phyloP scores from a whole-genome alignment of 2,888 invertebrate genomes.

The Lepidochrysops patricia region DNA sequence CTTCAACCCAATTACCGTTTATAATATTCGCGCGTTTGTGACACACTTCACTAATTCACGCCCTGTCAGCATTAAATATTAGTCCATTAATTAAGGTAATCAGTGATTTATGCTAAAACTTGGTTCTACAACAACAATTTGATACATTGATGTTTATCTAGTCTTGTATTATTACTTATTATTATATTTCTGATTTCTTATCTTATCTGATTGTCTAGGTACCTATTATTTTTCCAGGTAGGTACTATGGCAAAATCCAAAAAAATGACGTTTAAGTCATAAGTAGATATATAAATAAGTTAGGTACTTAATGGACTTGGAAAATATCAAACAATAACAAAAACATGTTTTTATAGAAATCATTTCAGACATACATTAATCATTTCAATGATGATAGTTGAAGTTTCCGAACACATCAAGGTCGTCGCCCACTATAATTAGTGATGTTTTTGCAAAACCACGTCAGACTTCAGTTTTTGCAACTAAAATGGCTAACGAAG shows the following conservation, averaged over 20 bases:
- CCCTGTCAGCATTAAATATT: neutral
- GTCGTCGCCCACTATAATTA: conserved; percentile 7
- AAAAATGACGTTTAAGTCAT: too few relatives aligned
- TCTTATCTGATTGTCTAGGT: too few relatives aligned
- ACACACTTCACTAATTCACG: neutral
- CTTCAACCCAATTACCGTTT: neutral
- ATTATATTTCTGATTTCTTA: too few relatives aligned
- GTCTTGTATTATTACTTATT: too few relatives aligned
- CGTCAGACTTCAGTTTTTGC: conserved; percentile 6
- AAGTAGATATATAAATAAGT: too few relatives aligned
- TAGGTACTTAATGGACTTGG: too few relatives aligned
- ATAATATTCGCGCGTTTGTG: conserved; percentile 4
- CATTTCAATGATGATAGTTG: neutral
- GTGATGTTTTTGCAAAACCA: neutral
- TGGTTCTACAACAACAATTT: neutral
- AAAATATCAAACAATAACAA: too few relatives aligned
- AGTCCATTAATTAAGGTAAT: neutral
- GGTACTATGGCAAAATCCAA: too few relatives aligned
- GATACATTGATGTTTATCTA: neutral
- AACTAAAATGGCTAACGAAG: conserved; percentile 6
- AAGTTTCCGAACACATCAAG: conserved; percentile 6
- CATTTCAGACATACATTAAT: neutral
- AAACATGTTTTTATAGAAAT: neutral
- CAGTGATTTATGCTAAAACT: neutral
- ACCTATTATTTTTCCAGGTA: too few relatives aligned